phyloP scores from a whole-genome alignment of 2,888 invertebrate genomes.

The Piscicola geometra region DNA sequence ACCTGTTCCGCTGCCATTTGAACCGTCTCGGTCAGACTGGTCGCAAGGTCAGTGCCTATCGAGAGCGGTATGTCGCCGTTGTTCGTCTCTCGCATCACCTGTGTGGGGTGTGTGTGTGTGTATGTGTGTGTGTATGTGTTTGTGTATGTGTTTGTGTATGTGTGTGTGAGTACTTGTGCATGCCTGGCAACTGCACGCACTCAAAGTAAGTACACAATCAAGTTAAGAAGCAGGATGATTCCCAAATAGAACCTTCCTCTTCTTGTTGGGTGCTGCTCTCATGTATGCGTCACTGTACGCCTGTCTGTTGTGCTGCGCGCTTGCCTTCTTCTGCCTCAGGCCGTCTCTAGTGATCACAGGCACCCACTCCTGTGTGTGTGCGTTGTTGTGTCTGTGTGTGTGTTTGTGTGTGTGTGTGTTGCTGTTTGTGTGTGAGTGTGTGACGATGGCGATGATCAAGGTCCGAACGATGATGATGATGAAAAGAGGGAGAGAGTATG shows the following conservation, averaged over 20 bases:
- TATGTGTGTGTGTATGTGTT: no score
- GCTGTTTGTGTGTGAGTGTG: no score
- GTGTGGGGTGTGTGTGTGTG: constrained; percentile 39
- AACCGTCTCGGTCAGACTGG: constrained; percentile 51
- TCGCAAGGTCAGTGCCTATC: not conserved
- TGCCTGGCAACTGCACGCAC: no score
- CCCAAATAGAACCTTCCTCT: constrained; percentile 69
- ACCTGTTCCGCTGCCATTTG: constrained; percentile 59
- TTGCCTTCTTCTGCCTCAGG: constrained; percentile 66
- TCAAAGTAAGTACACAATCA: not conserved
- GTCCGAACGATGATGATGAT: no score
- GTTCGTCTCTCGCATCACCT: constrained; percentile 47
- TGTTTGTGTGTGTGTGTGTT: no score
- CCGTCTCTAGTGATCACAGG: constrained; percentile 79
- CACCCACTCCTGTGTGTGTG: constrained; percentile 69
- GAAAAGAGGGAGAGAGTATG: no score
- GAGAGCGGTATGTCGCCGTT: not conserved
- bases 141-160: not conserved
- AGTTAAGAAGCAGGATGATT: no score
- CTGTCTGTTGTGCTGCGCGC: constrained; percentile 54
- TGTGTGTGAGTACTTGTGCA: no score
- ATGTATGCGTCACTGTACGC: constrained; percentile 85
- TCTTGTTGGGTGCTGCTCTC: constrained; percentile 80
- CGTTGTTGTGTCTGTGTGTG: no score
- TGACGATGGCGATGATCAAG: no score